Conservation (phyloP, 2,888 invertebrate genomes). For the Spodoptera exigua region DNA sequence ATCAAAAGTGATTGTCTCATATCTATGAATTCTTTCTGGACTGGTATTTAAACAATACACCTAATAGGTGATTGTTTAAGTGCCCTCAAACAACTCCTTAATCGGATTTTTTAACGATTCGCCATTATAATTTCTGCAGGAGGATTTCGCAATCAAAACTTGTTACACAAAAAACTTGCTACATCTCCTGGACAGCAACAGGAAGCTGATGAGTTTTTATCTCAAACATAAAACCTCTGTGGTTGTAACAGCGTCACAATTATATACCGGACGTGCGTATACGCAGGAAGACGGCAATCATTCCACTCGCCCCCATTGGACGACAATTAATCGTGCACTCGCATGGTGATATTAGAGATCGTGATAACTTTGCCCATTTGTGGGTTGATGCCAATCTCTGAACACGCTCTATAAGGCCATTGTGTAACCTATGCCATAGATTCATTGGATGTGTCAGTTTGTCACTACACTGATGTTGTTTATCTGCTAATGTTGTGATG, state of each 20-base stretch:
- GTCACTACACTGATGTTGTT: too few species aligned
- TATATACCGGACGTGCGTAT: conserved; percentile 51
- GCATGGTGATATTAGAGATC: conserved; percentile 26
- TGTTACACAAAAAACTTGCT: conserved; percentile 34
- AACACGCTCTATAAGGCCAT: too few species aligned
- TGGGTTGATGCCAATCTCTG: background rate
- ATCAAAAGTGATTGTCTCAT: too few species aligned
- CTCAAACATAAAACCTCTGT: conserved; percentile 38
- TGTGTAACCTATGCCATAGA: too few species aligned
- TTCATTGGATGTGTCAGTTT: too few species aligned
- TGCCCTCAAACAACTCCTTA: too few species aligned
- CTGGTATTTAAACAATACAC: too few species aligned
- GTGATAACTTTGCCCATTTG: conserved; percentile 13
- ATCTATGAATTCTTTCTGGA: too few species aligned
- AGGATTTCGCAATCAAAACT: conserved; percentile 5
- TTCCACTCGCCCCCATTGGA: conserved; percentile 57
- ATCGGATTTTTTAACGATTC: too few species aligned
- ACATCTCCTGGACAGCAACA: conserved; percentile 21
- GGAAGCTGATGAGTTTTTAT: conserved; percentile 43
- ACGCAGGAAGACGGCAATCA: conserved; percentile 70
- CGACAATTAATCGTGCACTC: conserved; percentile 59
- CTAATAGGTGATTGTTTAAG: too few species aligned
- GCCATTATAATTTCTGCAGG: conserved; percentile 34
- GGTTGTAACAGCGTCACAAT: conserved; percentile 47
- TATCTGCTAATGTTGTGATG: too few species aligned